Conservation (phyloP, 2,113 vertebrate species). For the Tragelaphus buxtoni region DNA sequence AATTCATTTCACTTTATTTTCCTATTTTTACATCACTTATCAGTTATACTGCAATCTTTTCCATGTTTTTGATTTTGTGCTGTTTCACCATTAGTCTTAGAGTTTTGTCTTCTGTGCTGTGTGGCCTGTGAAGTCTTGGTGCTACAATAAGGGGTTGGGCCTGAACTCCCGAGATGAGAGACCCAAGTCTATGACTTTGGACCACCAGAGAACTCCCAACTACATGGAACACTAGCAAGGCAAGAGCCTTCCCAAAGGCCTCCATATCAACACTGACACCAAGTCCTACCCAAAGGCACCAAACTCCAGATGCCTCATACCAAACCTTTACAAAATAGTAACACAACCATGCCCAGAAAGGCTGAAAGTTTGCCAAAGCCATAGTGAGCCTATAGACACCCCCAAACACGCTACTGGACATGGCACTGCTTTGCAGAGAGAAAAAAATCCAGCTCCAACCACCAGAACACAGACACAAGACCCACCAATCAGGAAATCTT, state of each 20-base stretch:
- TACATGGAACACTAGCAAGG: neutral
- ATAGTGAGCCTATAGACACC: neutral
- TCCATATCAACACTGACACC: neutral
- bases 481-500: neutral
- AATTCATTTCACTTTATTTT: neutral
- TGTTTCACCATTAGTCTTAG: neutral
- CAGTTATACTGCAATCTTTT: neutral
- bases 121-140: neutral
- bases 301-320: neutral
- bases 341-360: neutral
- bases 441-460: neutral
- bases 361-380: neutral
- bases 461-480: neutral
- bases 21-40: neutral
- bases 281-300: neutral
- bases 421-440: neutral
- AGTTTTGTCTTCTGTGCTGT: neutral
- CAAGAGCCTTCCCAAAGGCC: neutral
- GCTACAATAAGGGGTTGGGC: neutral
- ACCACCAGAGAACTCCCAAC: neutral
- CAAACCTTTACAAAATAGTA: neutral
- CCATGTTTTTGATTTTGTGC: neutral
- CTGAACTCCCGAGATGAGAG: neutral
- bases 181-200: neutral
- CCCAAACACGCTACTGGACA: neutral